phyloP scores from a whole-genome alignment of 2,797 vertebrate species.

The Spinibarbus caldwelli region DNA sequence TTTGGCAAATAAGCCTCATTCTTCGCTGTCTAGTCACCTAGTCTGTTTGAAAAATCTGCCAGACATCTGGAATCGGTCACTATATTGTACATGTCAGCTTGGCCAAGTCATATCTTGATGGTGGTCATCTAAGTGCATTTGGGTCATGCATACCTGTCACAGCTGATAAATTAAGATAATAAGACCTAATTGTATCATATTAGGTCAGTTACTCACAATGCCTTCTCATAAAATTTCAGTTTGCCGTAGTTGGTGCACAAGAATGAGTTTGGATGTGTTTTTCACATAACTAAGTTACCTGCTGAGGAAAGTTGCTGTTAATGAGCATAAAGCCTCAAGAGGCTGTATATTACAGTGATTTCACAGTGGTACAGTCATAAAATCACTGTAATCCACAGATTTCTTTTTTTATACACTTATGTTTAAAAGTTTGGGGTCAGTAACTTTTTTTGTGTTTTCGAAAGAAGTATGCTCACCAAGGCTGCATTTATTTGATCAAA shows the following conservation, averaged over 20 bases:
- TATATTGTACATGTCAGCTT: constrained; percentile 19
- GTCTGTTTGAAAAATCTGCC: constrained; percentile 31
- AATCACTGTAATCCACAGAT: not conserved
- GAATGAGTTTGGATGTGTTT: not conserved
- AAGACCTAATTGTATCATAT: not conserved
- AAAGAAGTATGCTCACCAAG: not conserved
- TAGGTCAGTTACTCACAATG: not conserved
- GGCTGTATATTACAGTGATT: not conserved
- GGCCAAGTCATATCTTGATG: constrained; percentile 34
- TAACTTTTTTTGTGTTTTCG: not conserved
- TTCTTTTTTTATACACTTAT: not conserved
- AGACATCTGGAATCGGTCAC: constrained; percentile 46
- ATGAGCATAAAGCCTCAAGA: not conserved
- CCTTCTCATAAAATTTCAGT: not conserved
- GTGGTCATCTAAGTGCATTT: not conserved
- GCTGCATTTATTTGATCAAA: not conserved
- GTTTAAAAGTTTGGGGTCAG: too few relatives aligned
- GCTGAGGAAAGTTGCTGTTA: not conserved
- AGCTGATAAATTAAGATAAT: constrained; percentile 22
- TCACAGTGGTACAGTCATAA: not conserved
- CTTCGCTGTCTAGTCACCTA: not conserved
- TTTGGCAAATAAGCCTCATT: constrained; percentile 14
- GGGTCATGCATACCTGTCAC: not conserved
- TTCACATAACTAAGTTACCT: not conserved
- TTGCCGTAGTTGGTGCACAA: not conserved